A percentile compares a stretch with the other conserved stretches of the same genome.
phyloP scores from a whole-genome alignment of 2,797 vertebrate genomes.

The Hyperoplus lanceolatus region DNA sequence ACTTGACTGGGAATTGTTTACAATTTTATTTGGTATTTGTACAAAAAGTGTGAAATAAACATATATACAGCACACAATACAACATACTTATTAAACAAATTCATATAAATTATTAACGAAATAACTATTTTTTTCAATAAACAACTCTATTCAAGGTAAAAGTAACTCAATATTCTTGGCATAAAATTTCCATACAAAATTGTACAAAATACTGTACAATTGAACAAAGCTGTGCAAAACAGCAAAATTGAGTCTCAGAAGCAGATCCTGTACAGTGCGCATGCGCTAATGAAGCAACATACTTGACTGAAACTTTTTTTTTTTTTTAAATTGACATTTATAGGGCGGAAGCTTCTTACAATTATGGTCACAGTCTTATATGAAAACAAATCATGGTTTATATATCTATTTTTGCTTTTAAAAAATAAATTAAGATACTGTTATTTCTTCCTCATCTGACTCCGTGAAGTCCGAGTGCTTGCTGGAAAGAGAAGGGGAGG shows the following conservation, averaged over 20 bases:
- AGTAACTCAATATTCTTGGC: conserved; percentile 91
- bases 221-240: conserved; percentile 94
- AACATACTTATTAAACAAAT: conserved; percentile 92
- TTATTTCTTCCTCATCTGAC: conserved; percentile 95
- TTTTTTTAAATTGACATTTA: conserved; percentile 30
- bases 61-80: conserved; percentile 93
- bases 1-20: conserved; percentile 51
- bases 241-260: conserved; percentile 87
- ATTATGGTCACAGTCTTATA: conserved; percentile 59
- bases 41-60: conserved; percentile 82
- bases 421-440: conserved; percentile 90
- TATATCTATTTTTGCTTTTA: conserved; percentile 36
- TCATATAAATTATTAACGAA: conserved; percentile 97
- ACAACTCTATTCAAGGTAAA: conserved; percentile 83
- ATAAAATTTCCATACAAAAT: conserved; percentile 96
- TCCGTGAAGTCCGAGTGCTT: conserved; percentile 97
- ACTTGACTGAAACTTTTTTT: conserved; percentile 30
- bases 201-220: conserved; percentile 97
- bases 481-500: conserved; percentile 89
- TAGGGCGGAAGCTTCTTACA: conserved; percentile 78
- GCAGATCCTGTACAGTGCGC: conserved; percentile 71
- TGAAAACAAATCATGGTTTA: conserved; percentile 48
- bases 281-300: conserved; percentile 44
- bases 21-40: conserved; percentile 85
- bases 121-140: conserved; percentile 89